These are phyloP conservation scores for Malacosoma neustria DNA, from an alignment of 2,888 invertebrate genomes.

Conservation along the genomic window DNA sequence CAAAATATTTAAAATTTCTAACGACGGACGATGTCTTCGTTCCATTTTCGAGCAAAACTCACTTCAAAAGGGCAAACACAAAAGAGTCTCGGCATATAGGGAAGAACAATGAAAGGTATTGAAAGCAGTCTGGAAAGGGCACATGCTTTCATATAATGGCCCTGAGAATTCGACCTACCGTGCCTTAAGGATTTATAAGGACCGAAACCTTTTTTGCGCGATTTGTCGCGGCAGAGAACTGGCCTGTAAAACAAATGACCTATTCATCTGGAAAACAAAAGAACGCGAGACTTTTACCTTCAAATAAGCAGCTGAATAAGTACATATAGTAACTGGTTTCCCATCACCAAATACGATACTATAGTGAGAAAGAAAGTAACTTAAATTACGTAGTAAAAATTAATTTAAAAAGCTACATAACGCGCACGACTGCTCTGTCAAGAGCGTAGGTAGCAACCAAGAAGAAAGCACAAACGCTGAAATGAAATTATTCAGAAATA, in stretches of 20 bases:
- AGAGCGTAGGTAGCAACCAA: no score
- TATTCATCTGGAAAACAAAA: neutral
- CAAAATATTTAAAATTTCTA: neutral
- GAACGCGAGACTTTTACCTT: no score
- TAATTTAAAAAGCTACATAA: no score
- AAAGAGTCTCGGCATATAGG: slow-evolving; percentile 31
- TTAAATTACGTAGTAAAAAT: no score
- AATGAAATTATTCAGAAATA: no score
- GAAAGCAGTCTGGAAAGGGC: slow-evolving; percentile 42
- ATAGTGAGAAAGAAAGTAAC: no score
- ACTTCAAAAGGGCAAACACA: slow-evolving; percentile 27
- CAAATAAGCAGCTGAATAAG: no score
- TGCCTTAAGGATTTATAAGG: slow-evolving; percentile 37
- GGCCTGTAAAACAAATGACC: slow-evolving; percentile 28
- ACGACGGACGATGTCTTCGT: slow-evolving; percentile 8
- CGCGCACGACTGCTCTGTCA: no score
- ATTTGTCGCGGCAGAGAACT: slow-evolving; percentile 27
- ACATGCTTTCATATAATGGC: slow-evolving; percentile 48
- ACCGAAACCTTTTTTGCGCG: slow-evolving; percentile 28
- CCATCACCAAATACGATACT: no score
- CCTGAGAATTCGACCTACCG: slow-evolving; percentile 37
- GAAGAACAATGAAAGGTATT: slow-evolving; percentile 43
- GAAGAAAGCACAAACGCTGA: no score
- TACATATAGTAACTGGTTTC: no score
- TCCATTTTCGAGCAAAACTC: slow-evolving; percentile 13